Percentiles rank a stretch among this genome's conserved stretches.
These are phyloP conservation scores for Riparia riparia DNA, from an alignment of 2,113 vertebrate genomes.

Conservation along the genomic window DNA sequence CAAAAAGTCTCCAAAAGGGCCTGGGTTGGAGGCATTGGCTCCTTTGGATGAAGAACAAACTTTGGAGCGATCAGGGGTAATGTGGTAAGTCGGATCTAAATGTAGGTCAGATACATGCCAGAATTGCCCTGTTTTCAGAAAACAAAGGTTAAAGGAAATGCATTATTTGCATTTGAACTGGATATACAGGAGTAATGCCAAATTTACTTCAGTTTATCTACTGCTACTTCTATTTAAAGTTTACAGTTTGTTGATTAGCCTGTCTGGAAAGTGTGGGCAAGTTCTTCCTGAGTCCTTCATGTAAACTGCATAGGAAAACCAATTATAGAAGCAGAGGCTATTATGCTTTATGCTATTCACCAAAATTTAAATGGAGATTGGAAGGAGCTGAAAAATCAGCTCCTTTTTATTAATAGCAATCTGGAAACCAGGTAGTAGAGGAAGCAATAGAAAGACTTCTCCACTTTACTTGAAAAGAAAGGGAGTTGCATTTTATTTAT, in stretches of 20 bases:
- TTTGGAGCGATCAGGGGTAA: constrained; percentile 85
- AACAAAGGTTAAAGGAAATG: constrained; percentile 45
- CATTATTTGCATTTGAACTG: neutral
- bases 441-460: neutral
- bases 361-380: neutral
- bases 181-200: neutral
- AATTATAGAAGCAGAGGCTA: neutral
- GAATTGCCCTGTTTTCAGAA: constrained; percentile 84
- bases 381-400: neutral
- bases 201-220: neutral
- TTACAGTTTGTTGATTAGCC: neutral
- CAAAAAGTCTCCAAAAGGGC: constrained; percentile 88
- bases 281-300: neutral
- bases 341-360: neutral
- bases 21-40: constrained; percentile 82
- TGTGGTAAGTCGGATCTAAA: constrained; percentile 91
- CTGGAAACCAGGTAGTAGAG: neutral
- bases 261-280: neutral
- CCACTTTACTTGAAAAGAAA: neutral
- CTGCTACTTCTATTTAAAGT: neutral
- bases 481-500: neutral
- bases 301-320: neutral
- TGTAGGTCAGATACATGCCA: constrained; percentile 97
- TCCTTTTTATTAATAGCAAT: neutral
- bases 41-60: constrained; percentile 95